Base-by-base conservation (phyloP, 2,888 invertebrate species). In the Margaritifera margaritifera region DNA sequence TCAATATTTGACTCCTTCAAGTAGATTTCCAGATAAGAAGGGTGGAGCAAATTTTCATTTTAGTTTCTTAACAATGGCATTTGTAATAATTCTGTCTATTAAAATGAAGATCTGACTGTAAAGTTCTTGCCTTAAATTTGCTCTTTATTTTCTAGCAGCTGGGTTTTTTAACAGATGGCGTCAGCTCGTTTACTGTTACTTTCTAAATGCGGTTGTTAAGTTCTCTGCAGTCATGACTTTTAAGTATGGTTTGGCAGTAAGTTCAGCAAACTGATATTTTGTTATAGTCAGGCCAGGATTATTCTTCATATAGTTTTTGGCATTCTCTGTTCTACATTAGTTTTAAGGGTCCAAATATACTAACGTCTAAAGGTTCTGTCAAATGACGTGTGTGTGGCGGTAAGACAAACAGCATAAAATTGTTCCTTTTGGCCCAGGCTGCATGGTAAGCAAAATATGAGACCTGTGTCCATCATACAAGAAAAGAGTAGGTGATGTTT, bases 381-480 rank as follows among this genome's bases (percentile, higher is more conserved):
- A 61, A 19, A 50, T 61, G 52, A 4, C n/a, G 20, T 5, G 61
- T n/a, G 22, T 19, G 6, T 31, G 31, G 31, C 6, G 31, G 31
- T 6, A 31, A 31, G 31, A 31, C 31, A 5, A 59, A 6, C 19
- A 31, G 42, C 27, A 27, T 11, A n/a, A 59, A 4, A 59, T 59
- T 59, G 6, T 27, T 18, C 20, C 18, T 19, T 25, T 52, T 60
- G 5, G 60, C 61, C 66, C 66, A 66, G 20, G 59, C 25, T 24
- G 59, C 53, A 58, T n/a, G 18, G 53, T 65, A n/a, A 59, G 65
- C 1, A 24, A 24, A 18, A 60, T 25, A 50, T 69, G 61, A 4
- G 64, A 60, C 22, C 50, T 27, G 20, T 64, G 65, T 20, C 69
- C 62, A 65, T 69, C 69, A 62, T 62, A 68, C 19, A 62, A 52